phyloP scores from a whole-genome alignment of 2,797 vertebrate genomes.

The Myiotriccus ornatus region DNA sequence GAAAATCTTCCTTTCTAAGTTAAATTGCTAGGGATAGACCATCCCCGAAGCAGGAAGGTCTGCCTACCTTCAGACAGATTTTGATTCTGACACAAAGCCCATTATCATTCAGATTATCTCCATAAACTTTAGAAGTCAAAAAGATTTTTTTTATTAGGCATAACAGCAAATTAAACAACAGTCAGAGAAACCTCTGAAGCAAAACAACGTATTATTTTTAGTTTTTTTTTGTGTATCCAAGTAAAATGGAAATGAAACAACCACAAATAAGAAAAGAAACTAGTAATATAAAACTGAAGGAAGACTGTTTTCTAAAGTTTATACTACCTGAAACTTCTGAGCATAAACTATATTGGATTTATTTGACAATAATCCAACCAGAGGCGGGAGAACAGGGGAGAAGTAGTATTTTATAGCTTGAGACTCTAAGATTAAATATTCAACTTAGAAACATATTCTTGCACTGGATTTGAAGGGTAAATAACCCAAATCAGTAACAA shows the following conservation, averaged over 20 bases:
- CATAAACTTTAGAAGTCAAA: not conserved
- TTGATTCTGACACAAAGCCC: not conserved
- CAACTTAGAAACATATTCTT: not conserved
- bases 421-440: not conserved
- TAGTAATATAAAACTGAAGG: not conserved
- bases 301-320: not conserved
- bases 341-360: not conserved
- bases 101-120: not conserved
- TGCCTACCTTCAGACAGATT: not conserved
- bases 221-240: not conserved
- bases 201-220: not conserved
- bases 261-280: not conserved
- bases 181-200: not conserved
- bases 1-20: not conserved
- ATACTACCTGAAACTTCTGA: not conserved
- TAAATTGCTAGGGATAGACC: not conserved
- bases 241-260: not conserved
- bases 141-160: not conserved
- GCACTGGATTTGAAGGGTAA: not conserved
- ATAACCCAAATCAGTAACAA: not conserved
- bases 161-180: not conserved
- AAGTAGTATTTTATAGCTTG: not conserved
- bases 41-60: not conserved
- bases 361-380: not conserved
- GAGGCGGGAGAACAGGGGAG: not conserved